A percentile compares a stretch with the other conserved stretches of the same genome.
Evolutionary conservation across 2,888 invertebrate genomes (phyloP).

Genomic region (Drosophila anceps): DNA sequence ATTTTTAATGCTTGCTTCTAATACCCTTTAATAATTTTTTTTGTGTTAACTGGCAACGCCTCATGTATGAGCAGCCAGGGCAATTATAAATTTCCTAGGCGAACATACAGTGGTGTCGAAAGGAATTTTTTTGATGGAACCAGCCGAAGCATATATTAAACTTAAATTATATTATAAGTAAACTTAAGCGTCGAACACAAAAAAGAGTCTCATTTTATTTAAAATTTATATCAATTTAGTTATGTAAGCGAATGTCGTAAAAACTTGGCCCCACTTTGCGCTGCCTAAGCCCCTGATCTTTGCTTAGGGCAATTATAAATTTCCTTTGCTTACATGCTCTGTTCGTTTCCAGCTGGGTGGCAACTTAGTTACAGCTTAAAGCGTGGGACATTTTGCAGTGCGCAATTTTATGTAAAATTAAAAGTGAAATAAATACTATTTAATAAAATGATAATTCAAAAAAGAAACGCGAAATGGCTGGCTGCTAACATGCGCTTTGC

Average conservation of each 20-base stretch:
- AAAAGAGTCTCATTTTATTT: no score
- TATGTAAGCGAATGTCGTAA: not conserved
- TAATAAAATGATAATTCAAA: not conserved
- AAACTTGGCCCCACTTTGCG: no score
- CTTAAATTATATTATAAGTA: not conserved
- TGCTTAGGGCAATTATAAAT: not conserved
- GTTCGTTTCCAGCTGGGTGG: not conserved
- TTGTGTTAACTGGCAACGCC: not conserved
- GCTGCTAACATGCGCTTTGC: not conserved
- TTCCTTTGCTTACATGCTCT: not conserved
- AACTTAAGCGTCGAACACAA: no score
- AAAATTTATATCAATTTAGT: not conserved
- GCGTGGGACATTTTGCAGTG: not conserved
- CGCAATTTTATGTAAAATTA: not conserved
- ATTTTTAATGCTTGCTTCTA: slow-evolving; percentile 11
- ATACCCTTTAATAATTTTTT: slow-evolving; percentile 5
- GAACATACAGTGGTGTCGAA: not conserved
- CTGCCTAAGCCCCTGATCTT: not conserved
- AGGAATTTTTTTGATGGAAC: not conserved
- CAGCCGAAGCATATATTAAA: not conserved
- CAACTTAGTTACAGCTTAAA: slow-evolving; percentile 1
- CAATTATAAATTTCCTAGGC: not conserved
- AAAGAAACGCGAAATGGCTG: not conserved
- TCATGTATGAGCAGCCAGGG: not conserved
- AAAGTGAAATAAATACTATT: not conserved